phyloP scores from a whole-genome alignment of 2,888 invertebrate genomes.

The Rapana venosa region DNA sequence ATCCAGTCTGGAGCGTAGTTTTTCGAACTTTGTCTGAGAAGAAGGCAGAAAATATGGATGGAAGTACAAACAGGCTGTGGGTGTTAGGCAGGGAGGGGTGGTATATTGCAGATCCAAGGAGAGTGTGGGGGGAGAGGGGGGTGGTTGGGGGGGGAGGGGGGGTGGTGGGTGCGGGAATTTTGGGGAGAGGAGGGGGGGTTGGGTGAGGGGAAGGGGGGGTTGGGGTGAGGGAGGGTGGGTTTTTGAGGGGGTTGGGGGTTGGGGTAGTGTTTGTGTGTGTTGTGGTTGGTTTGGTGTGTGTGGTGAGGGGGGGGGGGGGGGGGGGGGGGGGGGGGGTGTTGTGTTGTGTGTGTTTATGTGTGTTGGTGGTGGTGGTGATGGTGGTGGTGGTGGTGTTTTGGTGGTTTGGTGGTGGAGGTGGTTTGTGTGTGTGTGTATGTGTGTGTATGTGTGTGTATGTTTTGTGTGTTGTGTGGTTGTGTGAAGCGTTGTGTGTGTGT shows the following conservation, averaged over 20 bases:
- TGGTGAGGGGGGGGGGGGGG: too few relatives aligned
- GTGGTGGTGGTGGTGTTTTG: not conserved
- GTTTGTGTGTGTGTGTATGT: not conserved
- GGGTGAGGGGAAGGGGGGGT: too few relatives aligned
- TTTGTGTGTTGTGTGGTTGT: not conserved
- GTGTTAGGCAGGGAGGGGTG: too few relatives aligned
- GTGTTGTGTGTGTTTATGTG: not conserved
- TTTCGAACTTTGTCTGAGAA: too few relatives aligned
- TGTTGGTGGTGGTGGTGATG: not conserved
- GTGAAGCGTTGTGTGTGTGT: constrained; percentile 1
- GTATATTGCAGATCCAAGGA: too few relatives aligned
- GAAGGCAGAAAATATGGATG: too few relatives aligned
- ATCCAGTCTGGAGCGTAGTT: too few relatives aligned
- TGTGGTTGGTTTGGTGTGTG: too few relatives aligned
- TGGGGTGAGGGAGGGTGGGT: too few relatives aligned
- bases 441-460: not conserved
- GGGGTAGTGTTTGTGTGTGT: too few relatives aligned
- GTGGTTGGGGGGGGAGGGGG: not conserved
- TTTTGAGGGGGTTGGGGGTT: too few relatives aligned
- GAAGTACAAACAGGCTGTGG: too few relatives aligned
- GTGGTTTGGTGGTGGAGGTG: not conserved
- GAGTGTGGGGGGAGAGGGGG: not conserved
- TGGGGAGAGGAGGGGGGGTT: not conserved
- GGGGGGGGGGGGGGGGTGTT: not conserved
- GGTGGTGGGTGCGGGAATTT: not conserved